These are phyloP conservation scores for Arion vulgaris DNA, from an alignment of 1,140 invertebrate species.

Conservation along the genomic window DNA sequence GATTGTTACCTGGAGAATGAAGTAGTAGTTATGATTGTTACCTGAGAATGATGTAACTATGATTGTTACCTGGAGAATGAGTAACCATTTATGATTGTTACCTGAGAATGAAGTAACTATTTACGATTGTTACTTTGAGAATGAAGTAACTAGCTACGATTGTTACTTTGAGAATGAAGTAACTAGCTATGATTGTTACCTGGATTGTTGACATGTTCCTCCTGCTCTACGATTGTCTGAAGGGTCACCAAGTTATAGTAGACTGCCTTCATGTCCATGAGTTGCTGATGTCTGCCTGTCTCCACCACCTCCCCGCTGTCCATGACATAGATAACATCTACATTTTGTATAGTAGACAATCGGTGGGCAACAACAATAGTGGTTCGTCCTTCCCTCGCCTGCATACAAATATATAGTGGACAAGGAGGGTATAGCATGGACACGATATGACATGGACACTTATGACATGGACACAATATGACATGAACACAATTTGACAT, in stretches of 20 bases:
- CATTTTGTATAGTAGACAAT: slow-evolving; percentile 69
- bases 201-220: neutral
- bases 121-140: too few species aligned
- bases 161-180: neutral
- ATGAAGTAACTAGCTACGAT: neutral
- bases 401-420: slow-evolving; percentile 10
- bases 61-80: too few species aligned
- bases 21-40: too few species aligned
- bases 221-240: slow-evolving; percentile 1
- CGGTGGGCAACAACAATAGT: slow-evolving; percentile 71
- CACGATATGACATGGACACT: too few species aligned
- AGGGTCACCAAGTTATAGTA: slow-evolving; percentile 68
- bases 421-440: too few species aligned
- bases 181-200: neutral
- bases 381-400: slow-evolving; percentile 68
- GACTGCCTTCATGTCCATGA: slow-evolving; percentile 71
- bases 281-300: slow-evolving; percentile 73
- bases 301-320: slow-evolving; percentile 68
- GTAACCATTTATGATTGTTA: too few species aligned
- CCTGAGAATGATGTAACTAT: too few species aligned
- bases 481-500: too few species aligned
- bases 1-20: too few species aligned
- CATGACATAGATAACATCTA: slow-evolving; percentile 69
- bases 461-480: too few species aligned
- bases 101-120: too few species aligned